Evolutionary conservation across 2,888 invertebrate species (phyloP).

Genomic region (Lasioglossum lativentre): DNA sequence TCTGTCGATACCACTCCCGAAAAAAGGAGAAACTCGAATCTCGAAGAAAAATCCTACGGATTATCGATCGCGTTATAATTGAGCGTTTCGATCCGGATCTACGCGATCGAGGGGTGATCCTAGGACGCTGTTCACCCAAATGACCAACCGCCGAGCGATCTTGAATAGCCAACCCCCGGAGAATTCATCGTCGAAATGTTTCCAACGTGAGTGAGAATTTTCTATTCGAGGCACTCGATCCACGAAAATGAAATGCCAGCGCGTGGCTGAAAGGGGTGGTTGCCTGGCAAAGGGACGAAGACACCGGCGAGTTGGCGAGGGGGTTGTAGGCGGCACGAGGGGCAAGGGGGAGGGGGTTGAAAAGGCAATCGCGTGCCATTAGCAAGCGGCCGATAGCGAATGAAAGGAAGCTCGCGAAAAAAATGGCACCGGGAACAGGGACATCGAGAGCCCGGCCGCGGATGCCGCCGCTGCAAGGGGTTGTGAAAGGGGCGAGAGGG

Average conservation of each 20-base stretch:
- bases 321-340: background rate
- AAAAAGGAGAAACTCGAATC: background rate
- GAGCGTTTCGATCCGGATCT: background rate
- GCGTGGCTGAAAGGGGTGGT: background rate
- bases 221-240: constrained; percentile 18
- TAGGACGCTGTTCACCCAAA: background rate
- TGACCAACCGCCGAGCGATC: constrained; percentile 1
- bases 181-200: constrained; percentile 21
- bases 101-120: background rate
- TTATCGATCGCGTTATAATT: background rate
- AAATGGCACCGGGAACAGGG: constrained; percentile 63
- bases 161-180: background rate
- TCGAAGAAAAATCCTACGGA: background rate
- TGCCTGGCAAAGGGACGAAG: constrained; percentile 28
- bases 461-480: constrained; percentile 15
- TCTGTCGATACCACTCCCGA: background rate
- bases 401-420: constrained; percentile 69
- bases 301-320: constrained; percentile 11
- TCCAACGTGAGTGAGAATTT: constrained; percentile 46
- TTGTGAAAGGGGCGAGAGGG: constrained; percentile 1
- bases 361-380: constrained; percentile 78
- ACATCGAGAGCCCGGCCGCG: constrained; percentile 33
- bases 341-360: constrained; percentile 29
- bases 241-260: constrained; percentile 38
- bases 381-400: constrained; percentile 75